These are phyloP conservation scores for Microdon myrmicae DNA, from an alignment of 2,888 invertebrate genomes.

Conservation along the genomic window DNA sequence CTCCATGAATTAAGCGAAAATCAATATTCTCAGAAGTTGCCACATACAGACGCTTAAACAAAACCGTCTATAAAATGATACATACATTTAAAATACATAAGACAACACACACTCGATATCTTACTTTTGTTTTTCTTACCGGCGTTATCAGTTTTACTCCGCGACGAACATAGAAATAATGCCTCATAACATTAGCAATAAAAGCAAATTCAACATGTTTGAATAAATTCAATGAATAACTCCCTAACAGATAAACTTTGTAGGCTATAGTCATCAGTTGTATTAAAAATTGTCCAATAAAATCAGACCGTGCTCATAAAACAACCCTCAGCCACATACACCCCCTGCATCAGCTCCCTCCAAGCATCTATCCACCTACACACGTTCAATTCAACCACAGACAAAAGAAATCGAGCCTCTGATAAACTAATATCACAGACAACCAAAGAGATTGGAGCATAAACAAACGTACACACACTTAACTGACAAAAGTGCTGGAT, in stretches of 20 bases:
- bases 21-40: no score
- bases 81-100: slow-evolving; percentile 40
- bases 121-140: slow-evolving; percentile 28
- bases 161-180: slow-evolving; percentile 11
- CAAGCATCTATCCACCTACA: no score
- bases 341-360: neutral
- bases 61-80: slow-evolving; percentile 42
- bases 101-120: slow-evolving; percentile 26
- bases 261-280: slow-evolving; percentile 39
- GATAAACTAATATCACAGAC: slow-evolving; percentile 38
- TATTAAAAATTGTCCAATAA: slow-evolving; percentile 31
- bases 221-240: slow-evolving; percentile 51
- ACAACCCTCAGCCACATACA: slow-evolving; percentile 18
- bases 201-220: slow-evolving; percentile 48
- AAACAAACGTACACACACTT: slow-evolving; percentile 13
- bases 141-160: slow-evolving; percentile 9
- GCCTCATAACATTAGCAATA: slow-evolving; percentile 36
- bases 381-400: no score
- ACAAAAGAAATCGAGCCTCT: slow-evolving; percentile 40
- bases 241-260: slow-evolving; percentile 40
- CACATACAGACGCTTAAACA: slow-evolving; percentile 35
- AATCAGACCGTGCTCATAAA: slow-evolving; percentile 41
- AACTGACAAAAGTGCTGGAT: slow-evolving; percentile 4
- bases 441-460: slow-evolving; percentile 5
- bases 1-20: no score